phyloP scores from a whole-genome alignment of 2,888 invertebrate genomes.

The Dilophus febrilis region DNA sequence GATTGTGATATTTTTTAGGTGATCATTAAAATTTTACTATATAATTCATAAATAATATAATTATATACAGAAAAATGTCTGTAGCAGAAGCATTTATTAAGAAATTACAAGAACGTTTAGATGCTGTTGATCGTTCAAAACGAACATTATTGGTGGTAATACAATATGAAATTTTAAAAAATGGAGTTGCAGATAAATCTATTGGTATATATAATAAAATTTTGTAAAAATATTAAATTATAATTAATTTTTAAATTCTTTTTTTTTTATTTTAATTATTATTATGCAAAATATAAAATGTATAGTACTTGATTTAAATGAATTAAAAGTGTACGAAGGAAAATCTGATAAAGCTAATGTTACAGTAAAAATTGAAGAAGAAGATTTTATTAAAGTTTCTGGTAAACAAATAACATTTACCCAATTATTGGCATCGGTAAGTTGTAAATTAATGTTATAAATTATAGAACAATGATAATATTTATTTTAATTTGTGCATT shows the following conservation, averaged over 20 bases:
- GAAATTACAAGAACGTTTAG: no score
- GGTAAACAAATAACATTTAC: background rate
- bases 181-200: background rate
- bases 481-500: background rate
- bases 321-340: background rate
- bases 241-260: background rate
- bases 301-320: background rate
- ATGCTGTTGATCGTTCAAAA: no score
- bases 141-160: background rate
- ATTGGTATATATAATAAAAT: background rate
- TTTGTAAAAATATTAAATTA: no score
- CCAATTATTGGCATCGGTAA: background rate
- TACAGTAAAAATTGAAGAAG: background rate
- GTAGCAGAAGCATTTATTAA: no score
- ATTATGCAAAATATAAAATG: no score
- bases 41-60: no score
- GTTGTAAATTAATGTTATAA: background rate
- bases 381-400: background rate
- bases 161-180: background rate
- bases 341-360: background rate
- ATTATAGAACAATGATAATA: background rate
- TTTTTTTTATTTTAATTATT: background rate
- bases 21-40: no score
- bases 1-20: no score
- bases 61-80: no score